Evolutionary conservation across 2,113 vertebrate species (phyloP).

Genomic region (Limnothrissa miodon): DNA sequence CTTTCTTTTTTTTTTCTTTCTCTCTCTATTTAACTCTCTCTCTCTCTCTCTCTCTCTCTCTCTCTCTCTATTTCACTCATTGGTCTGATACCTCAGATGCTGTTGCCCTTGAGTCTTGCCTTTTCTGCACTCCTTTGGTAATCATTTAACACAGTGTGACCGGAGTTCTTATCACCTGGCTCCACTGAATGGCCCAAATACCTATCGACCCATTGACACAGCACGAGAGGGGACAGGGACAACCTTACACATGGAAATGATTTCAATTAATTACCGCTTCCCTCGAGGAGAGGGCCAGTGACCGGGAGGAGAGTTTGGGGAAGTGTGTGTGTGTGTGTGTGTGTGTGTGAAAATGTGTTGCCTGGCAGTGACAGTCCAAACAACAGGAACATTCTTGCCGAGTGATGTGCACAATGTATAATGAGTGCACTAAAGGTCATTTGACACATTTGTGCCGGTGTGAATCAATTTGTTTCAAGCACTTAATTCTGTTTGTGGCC

Average conservation of each 20-base stretch:
- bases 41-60: neutral
- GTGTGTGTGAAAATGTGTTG: neutral
- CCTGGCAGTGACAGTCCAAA: constrained; percentile 47
- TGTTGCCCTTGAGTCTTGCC: constrained; percentile 58
- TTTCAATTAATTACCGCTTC: constrained; percentile 74
- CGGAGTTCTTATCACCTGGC: constrained; percentile 68
- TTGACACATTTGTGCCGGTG: constrained; percentile 73
- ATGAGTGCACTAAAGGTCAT: constrained; percentile 75
- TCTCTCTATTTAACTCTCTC: constrained; percentile 45
- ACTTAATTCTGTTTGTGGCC: constrained; percentile 70
- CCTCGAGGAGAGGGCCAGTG: constrained; percentile 52
- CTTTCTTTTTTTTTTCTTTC: neutral
- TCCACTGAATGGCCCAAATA: constrained; percentile 65
- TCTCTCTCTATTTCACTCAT: neutral
- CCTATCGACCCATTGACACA: constrained; percentile 69
- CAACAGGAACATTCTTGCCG: constrained; percentile 65
- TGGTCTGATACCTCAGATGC: neutral
- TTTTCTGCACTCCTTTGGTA: constrained; percentile 58
- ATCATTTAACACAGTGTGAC: constrained; percentile 67
- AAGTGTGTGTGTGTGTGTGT: constrained; percentile 8
- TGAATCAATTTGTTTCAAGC: constrained; percentile 75
- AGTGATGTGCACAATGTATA: constrained; percentile 64
- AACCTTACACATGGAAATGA: constrained; percentile 70
- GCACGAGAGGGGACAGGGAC: constrained; percentile 59
- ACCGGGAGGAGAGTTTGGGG: neutral